A percentile compares a stretch with the other conserved stretches of the same genome.
Conservation (phyloP, 2,797 vertebrate species). For the Ptychadena robeensis region DNA sequence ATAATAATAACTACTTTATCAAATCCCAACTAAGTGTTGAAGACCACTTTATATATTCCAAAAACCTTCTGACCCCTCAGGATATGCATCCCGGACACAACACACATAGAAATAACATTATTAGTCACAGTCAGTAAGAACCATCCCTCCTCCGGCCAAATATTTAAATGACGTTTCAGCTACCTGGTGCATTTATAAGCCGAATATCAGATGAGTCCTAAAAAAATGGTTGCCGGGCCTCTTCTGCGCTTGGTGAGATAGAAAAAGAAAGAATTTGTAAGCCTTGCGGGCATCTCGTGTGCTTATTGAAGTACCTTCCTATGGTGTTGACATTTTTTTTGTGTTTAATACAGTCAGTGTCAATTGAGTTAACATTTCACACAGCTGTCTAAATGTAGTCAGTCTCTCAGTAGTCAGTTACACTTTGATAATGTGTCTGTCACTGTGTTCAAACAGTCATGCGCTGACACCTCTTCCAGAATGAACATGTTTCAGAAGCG, state of each 20-base stretch:
- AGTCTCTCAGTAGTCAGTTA: constrained; percentile 71
- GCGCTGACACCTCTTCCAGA: constrained; percentile 83
- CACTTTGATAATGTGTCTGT: constrained; percentile 79
- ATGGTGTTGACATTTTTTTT: constrained; percentile 66
- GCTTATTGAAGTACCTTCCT: constrained; percentile 64
- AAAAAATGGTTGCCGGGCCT: background rate
- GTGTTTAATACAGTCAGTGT: constrained; percentile 67
- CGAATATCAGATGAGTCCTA: background rate
- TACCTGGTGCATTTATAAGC: background rate
- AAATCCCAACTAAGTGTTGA: too few species aligned
- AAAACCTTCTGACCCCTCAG: too few species aligned
- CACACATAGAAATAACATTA: too few species aligned
- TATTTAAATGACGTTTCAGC: background rate
- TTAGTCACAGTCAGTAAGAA: too few species aligned
- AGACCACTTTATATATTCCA: too few species aligned
- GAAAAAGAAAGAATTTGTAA: constrained; percentile 61
- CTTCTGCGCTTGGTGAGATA: background rate
- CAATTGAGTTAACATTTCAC: constrained; percentile 76
- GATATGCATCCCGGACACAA: too few species aligned
- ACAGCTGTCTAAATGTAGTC: constrained; percentile 74
- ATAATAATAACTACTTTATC: too few species aligned
- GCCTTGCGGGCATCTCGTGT: constrained; percentile 72
- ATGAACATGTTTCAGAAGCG: constrained; percentile 80
- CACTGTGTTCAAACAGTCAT: constrained; percentile 78
- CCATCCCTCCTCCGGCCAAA: too few species aligned